Evolutionary conservation across 2,797 vertebrate genomes (phyloP).

Genomic region (Calcarius lapponicus): DNA sequence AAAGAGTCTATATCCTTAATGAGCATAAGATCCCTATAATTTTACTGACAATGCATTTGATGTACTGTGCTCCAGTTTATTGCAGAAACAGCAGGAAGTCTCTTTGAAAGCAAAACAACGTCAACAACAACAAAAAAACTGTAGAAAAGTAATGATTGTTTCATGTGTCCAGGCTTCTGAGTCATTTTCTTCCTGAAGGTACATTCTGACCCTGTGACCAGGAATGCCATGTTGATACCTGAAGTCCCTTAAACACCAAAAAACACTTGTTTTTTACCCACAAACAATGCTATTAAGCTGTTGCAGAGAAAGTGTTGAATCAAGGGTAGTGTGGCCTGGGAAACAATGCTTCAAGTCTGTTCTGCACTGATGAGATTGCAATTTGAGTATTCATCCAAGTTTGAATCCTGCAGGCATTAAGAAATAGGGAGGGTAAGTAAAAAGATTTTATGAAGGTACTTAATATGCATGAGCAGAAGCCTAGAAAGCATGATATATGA

Average conservation of each 20-base stretch:
- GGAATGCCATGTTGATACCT: not conserved
- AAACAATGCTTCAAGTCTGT: not conserved
- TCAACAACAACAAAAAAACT: not conserved
- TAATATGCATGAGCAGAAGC: slow-evolving; percentile 14
- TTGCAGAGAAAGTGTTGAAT: not conserved
- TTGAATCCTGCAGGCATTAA: not conserved
- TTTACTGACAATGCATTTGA: slow-evolving; percentile 31
- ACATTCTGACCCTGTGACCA: not conserved
- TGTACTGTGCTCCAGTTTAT: not conserved
- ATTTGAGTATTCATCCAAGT: not conserved
- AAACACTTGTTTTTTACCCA: not conserved
- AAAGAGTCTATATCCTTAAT: slow-evolving; percentile 37
- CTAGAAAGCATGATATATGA: not conserved
- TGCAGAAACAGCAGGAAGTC: slow-evolving; percentile 16
- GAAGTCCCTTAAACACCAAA: not conserved
- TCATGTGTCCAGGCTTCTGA: not conserved
- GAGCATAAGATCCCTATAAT: slow-evolving; percentile 25
- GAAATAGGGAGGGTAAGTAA: not conserved
- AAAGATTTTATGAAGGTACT: not conserved
- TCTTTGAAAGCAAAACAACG: not conserved
- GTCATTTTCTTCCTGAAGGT: not conserved
- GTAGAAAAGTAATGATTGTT: not conserved
- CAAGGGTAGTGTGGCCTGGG: not conserved
- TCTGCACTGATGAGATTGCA: not conserved
- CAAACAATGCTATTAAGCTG: not conserved